Percentiles rank a stretch among this genome's conserved stretches.
phyloP scores from a whole-genome alignment of 2,888 invertebrate genomes.

The Microctonus hyperodae region DNA sequence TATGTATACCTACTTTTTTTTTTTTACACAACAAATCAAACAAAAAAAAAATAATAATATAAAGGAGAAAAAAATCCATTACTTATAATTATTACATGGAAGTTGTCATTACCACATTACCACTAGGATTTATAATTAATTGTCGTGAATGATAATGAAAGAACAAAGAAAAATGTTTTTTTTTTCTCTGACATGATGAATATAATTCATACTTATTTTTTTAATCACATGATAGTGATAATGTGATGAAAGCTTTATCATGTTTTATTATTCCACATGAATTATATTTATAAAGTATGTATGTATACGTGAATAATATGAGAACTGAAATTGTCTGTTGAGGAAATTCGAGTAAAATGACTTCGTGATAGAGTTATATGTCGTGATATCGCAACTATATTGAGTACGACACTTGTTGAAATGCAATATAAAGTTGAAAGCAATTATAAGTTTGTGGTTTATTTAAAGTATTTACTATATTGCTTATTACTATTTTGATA shows the following conservation, averaged over 20 bases:
- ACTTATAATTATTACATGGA: too few relatives aligned
- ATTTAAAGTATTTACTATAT: not conserved
- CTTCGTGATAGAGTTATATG: not conserved
- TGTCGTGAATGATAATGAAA: too few relatives aligned
- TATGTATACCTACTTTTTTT: not conserved
- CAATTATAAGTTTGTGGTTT: not conserved
- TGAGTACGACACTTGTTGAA: not conserved
- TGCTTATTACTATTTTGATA: not conserved
- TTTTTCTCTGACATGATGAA: too few relatives aligned
- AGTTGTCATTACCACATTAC: too few relatives aligned
- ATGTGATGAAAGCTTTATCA: constrained; percentile 1
- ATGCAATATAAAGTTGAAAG: not conserved
- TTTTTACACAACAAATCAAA: not conserved
- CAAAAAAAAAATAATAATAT: not conserved
- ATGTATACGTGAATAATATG: not conserved
- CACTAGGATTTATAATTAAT: too few relatives aligned
- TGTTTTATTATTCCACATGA: not conserved
- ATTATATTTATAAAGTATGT: too few relatives aligned
- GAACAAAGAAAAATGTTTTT: too few relatives aligned
- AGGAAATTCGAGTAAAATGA: not conserved
- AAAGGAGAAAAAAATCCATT: not conserved
- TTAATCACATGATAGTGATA: not conserved
- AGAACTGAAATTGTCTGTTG: not conserved
- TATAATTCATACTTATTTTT: too few relatives aligned
- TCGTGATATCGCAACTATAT: not conserved